Conservation (phyloP, 2,797 vertebrate genomes). For the Dallia pectoralis region DNA sequence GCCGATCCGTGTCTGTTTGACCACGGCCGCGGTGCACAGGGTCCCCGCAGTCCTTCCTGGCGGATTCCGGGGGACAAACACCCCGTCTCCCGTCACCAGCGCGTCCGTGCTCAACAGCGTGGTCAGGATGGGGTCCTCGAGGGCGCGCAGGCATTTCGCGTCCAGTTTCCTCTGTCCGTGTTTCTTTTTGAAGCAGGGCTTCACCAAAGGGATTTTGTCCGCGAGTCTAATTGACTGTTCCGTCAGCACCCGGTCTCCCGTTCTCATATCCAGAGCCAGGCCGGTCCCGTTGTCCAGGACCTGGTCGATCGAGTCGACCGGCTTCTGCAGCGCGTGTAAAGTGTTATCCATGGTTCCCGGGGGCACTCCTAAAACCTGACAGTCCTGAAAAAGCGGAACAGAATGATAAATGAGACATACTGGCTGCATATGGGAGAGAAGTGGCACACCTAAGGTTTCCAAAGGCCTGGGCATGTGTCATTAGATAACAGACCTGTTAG, state of each 20-base stretch:
- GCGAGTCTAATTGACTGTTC: conserved; percentile 76
- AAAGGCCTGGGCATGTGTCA: conserved; percentile 2
- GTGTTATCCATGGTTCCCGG: conserved; percentile 69
- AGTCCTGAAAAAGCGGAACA: conserved; percentile 40
- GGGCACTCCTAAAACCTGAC: conserved; percentile 43
- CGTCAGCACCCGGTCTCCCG: conserved; percentile 72
- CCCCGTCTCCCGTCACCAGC: conserved; percentile 79
- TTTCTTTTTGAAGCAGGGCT: conserved; percentile 97
- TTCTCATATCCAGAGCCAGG: conserved; percentile 67
- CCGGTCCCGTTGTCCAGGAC: conserved; percentile 59
- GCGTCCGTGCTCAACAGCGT: conserved; percentile 84
- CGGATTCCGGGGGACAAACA: conserved; percentile 85
- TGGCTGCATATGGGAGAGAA: conserved; percentile 18
- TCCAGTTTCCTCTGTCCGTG: conserved; percentile 84
- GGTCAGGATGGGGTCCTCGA: conserved; percentile 88
- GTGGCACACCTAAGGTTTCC: conserved; percentile 12
- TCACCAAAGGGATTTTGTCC: conserved; percentile 89
- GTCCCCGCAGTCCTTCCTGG: conserved; percentile 65
- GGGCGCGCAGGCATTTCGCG: conserved; percentile 82
- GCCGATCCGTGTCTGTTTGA: conserved; percentile 79
- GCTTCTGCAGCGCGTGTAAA: conserved; percentile 79
- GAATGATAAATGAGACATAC: neutral
- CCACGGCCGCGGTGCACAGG: conserved; percentile 83
- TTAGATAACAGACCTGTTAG: conserved; percentile 13
- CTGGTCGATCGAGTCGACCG: conserved; percentile 34